phyloP scores from a whole-genome alignment of 2,797 vertebrate species.

The Chloroceryle amazona region DNA sequence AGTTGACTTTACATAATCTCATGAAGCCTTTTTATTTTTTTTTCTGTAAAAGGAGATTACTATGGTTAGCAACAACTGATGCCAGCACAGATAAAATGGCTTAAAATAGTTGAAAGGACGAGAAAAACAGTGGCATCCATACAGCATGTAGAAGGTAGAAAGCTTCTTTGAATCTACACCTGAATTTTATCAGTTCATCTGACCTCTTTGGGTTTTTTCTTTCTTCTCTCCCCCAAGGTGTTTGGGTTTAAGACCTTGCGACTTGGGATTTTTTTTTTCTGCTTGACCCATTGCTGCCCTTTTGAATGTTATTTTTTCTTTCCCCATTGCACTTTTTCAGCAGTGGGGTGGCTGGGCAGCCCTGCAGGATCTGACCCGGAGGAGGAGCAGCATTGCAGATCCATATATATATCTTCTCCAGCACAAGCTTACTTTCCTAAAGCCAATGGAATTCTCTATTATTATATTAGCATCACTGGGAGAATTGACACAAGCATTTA shows the following conservation, averaged over 20 bases:
- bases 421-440: neutral
- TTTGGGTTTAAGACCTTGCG: neutral
- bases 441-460: neutral
- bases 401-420: neutral
- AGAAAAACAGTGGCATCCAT: neutral
- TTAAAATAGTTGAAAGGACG: constrained; percentile 24
- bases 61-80: constrained; percentile 53
- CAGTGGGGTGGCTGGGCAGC: neutral
- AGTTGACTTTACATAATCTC: constrained; percentile 51
- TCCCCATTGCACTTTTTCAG: no score
- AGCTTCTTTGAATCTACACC: neutral
- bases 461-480: neutral
- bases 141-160: neutral
- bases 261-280: neutral
- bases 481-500: neutral
- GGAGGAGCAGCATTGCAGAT: neutral
- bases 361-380: neutral
- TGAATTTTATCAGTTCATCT: neutral
- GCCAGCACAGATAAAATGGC: constrained; percentile 25
- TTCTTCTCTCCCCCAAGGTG: fast-evolving
- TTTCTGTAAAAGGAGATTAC: constrained; percentile 43
- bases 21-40: constrained; percentile 16
- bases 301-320: no score
- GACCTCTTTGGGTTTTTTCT: no score
- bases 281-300: neutral